Percentiles rank a stretch among this genome's conserved stretches.
Evolutionary conservation across 2,113 vertebrate genomes (phyloP).

Genomic region (Solea senegalensis): DNA sequence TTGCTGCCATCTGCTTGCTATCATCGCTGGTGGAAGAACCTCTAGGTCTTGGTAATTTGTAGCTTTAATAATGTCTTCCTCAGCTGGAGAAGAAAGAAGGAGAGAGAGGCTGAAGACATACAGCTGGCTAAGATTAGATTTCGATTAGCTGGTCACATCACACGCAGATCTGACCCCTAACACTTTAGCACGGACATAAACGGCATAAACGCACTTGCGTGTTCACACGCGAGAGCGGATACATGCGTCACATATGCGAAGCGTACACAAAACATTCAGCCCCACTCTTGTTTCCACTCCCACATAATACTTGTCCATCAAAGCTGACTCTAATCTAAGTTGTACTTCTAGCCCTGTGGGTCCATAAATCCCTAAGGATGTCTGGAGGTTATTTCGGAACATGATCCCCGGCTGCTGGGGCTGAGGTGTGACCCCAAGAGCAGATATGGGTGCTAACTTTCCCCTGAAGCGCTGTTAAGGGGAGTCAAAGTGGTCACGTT

Average conservation of each 20-base stretch:
- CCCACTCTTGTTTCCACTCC: neutral
- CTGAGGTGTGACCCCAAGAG: slow-evolving; percentile 31
- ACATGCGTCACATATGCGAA: slow-evolving; percentile 39
- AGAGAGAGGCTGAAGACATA: slow-evolving; percentile 33
- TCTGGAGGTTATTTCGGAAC: slow-evolving; percentile 66
- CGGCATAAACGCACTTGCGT: slow-evolving; percentile 35
- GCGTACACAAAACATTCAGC: slow-evolving; percentile 2
- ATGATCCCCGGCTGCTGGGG: slow-evolving; percentile 50
- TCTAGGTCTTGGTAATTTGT: slow-evolving; percentile 86
- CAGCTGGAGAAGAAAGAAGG: slow-evolving; percentile 60
- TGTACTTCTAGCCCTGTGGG: slow-evolving; percentile 26
- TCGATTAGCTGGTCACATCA: slow-evolving; percentile 48
- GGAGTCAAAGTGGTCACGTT: slow-evolving; percentile 64
- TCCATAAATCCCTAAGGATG: slow-evolving; percentile 58
- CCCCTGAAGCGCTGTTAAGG: slow-evolving; percentile 45
- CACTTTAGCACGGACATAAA: slow-evolving; percentile 37
- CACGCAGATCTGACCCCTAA: slow-evolving; percentile 38
- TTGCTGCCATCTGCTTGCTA: slow-evolving; percentile 92
- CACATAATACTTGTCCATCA: slow-evolving; percentile 47
- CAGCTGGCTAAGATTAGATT: slow-evolving; percentile 75
- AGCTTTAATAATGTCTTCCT: slow-evolving; percentile 86
- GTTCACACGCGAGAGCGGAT: slow-evolving; percentile 23
- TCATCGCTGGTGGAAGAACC: slow-evolving; percentile 78
- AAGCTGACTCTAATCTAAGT: slow-evolving; percentile 53
- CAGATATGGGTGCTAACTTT: slow-evolving; percentile 33